These are phyloP conservation scores for Gari tellinella DNA, from an alignment of 2,888 invertebrate genomes.

Conservation along the genomic window DNA sequence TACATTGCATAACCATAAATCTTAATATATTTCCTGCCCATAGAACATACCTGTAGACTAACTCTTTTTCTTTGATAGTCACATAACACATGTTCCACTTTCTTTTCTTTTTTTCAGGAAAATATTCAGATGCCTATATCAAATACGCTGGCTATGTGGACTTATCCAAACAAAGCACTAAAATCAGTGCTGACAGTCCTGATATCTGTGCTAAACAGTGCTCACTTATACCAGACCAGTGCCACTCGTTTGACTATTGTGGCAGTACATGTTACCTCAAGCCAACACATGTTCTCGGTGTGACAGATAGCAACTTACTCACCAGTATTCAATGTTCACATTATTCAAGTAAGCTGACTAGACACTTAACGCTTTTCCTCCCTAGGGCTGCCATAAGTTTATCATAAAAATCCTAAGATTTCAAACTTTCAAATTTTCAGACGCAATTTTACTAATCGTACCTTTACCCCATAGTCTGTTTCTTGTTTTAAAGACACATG, in stretches of 20 bases:
- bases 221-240: slow-evolving; percentile 13
- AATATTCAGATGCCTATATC: slow-evolving; percentile 60
- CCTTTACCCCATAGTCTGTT: not conserved
- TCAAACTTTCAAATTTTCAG: too few species aligned
- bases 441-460: not conserved
- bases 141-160: slow-evolving; percentile 51
- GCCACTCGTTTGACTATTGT: slow-evolving; percentile 64
- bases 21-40: too few species aligned
- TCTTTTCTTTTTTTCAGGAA: slow-evolving; percentile 54
- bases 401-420: not conserved
- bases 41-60: too few species aligned
- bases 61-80: too few species aligned
- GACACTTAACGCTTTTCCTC: not conserved
- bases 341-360: slow-evolving; percentile 56
- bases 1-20: too few species aligned
- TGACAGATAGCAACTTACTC: slow-evolving; percentile 1
- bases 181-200: slow-evolving; percentile 27
- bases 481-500: too few species aligned
- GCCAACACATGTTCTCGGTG: slow-evolving; percentile 43
- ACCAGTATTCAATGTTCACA: slow-evolving; percentile 42
- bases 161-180: slow-evolving; percentile 31
- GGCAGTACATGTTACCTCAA: slow-evolving; percentile 45
- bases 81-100: not conserved
- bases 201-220: slow-evolving; percentile 68
- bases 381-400: not conserved